Percentiles rank a stretch among this genome's conserved stretches.
Evolutionary conservation across 2,888 invertebrate species (phyloP).

Genomic region (Pasiphila rectangulata): DNA sequence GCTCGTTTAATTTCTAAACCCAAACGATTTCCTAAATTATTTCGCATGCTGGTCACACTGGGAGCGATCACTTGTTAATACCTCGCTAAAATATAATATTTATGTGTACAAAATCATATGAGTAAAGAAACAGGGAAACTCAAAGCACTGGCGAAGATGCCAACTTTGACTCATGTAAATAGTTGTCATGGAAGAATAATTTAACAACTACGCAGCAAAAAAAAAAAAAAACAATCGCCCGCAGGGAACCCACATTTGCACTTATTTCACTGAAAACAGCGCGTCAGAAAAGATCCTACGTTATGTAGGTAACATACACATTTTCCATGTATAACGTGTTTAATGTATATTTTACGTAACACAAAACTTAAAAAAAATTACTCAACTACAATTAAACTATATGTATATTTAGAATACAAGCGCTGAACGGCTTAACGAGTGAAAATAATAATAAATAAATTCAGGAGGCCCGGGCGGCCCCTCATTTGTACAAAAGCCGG

Average conservation of each 20-base stretch:
- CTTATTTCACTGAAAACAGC: slow-evolving; percentile 29
- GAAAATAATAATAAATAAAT: slow-evolving; percentile 73
- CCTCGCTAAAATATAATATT: not conserved
- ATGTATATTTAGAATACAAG: slow-evolving; percentile 71
- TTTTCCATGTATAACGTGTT: slow-evolving; percentile 37
- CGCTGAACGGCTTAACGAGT: slow-evolving; percentile 71
- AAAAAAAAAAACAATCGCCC: slow-evolving; percentile 18
- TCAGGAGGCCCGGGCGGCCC: slow-evolving; percentile 58
- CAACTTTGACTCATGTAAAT: slow-evolving; percentile 1
- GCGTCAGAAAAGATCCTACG: slow-evolving; percentile 52
- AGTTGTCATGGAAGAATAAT: slow-evolving; percentile 30
- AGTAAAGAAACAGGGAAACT: not conserved
- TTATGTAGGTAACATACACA: slow-evolving; percentile 53
- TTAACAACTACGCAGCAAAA: not conserved
- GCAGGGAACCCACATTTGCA: slow-evolving; percentile 27
- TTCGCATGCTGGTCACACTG: slow-evolving; percentile 17
- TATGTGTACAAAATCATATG: slow-evolving; percentile 7
- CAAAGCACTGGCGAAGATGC: not conserved
- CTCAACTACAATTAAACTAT: slow-evolving; percentile 66
- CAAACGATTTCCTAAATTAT: too few species aligned
- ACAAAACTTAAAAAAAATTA: slow-evolving; percentile 62
- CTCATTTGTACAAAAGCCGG: slow-evolving; percentile 73
- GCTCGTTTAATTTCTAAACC: too few species aligned
- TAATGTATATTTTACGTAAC: slow-evolving; percentile 46
- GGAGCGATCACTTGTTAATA: slow-evolving; percentile 15